Conservation (phyloP, 2,797 vertebrate genomes). For the Okamejei kenojei region DNA sequence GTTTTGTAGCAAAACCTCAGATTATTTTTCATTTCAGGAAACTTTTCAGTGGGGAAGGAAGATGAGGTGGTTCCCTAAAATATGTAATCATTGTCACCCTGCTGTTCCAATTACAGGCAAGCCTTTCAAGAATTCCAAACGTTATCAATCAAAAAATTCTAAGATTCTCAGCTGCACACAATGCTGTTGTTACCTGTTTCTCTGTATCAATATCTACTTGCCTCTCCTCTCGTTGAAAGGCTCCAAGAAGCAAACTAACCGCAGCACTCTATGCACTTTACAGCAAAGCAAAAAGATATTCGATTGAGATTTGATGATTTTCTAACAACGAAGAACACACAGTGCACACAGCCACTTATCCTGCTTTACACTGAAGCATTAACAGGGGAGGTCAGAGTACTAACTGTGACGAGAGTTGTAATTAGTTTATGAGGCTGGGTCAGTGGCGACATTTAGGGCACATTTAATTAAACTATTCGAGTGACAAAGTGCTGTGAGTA, state of each 20-base stretch:
- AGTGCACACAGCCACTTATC: neutral
- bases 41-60: neutral
- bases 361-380: neutral
- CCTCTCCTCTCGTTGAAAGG: neutral
- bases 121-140: neutral
- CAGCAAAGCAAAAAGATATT: neutral
- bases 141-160: neutral
- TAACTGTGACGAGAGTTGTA: neutral
- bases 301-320: neutral
- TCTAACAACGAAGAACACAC: neutral
- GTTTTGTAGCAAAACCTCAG: neutral
- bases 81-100: no score
- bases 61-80: neutral
- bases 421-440: neutral
- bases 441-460: neutral
- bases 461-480: neutral
- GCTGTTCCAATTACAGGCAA: neutral
- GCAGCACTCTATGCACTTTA: neutral
- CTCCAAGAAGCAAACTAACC: neutral
- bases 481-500: neutral
- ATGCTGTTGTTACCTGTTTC: neutral
- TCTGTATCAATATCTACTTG: neutral
- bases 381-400: neutral
- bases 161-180: neutral
- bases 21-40: neutral